Conservation (phyloP, 2,797 vertebrate genomes). For the Myotis pilosus region DNA sequence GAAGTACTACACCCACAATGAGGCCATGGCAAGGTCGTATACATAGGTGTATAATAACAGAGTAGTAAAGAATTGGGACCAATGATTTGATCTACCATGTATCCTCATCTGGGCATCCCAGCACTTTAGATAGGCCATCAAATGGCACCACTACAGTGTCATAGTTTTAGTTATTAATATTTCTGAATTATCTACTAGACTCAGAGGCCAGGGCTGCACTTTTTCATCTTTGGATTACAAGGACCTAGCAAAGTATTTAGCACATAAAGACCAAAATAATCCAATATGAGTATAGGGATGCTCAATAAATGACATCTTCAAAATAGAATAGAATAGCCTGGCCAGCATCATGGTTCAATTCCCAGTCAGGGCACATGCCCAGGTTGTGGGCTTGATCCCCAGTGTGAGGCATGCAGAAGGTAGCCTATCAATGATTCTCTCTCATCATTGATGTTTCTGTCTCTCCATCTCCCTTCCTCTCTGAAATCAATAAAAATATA, state of each 20-base stretch:
- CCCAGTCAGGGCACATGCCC: too few species aligned
- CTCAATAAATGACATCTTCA: conserved; percentile 24
- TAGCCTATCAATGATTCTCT: too few species aligned
- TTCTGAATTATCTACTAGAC: conserved; percentile 27
- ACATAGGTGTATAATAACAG: not conserved
- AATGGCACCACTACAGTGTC: not conserved
- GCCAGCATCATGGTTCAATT: too few species aligned
- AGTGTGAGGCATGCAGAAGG: too few species aligned
- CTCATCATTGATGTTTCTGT: too few species aligned
- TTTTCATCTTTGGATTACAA: conserved; percentile 1
- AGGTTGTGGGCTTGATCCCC: too few species aligned
- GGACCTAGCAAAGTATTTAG: conserved; percentile 2
- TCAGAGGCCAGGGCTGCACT: not conserved
- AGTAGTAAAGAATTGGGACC: not conserved
- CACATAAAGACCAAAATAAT: not conserved
- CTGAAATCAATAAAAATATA: too few species aligned
- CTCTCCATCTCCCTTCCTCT: too few species aligned
- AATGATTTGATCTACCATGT: not conserved
- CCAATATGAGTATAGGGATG: not conserved
- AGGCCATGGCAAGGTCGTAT: not conserved
- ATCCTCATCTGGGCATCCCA: not conserved
- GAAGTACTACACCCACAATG: not conserved
- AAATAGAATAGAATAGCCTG: conserved; percentile 8
- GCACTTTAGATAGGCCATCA: not conserved
- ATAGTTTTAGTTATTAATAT: not conserved